Base-by-base conservation (phyloP, 2,113 vertebrate genomes). In the Himantopus leucocephalus region DNA sequence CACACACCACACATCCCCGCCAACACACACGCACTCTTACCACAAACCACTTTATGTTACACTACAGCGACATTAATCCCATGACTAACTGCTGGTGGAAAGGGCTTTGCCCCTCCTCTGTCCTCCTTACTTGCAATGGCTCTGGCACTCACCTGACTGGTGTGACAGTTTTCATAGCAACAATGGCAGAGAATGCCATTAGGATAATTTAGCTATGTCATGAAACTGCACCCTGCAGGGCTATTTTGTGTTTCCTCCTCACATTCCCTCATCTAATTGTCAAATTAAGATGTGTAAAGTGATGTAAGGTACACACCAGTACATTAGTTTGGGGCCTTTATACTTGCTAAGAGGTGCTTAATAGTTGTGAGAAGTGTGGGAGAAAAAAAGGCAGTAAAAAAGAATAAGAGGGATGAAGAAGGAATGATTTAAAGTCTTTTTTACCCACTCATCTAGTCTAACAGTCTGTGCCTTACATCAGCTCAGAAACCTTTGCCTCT, bases 121-220 rank as follows among this genome's bases (percentile, higher is more conserved):
- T 53, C 39, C 47, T 83, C 15, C 41, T 67, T 41, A 58, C 5
- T 70, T 92, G 34, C 24, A 26, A 11, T 60, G 50, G 16, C 59
- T 80, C 32, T 86, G 75, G 37, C 55, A 18, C 29, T 86, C 50
- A 56, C 29, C 59, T 89, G 55, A 70, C 41, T 63, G 20, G 24
- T 81, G 37, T 75, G 80, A 87, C 14, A 70, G 26, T 63, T 91
- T 32, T n/a, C 59, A 32, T 74, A 89, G 63, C n/a, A 84, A 55
- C 93, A 94, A 27, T 52, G 34, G 63, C 55, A 80, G 59, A 73
- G 50, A 59, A 81, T 34, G 12, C 6, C 17, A 71, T 94, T 84
- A 95, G 18, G 45, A 88, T 86, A 94, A 88, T 89, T 92, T 67
- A 95, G 14, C 50, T 95, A 10, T 86, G 50, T 55, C 29, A 34